These are phyloP conservation scores for Cephus cinctus DNA, from an alignment of 1,140 invertebrate species.

Conservation along the genomic window DNA sequence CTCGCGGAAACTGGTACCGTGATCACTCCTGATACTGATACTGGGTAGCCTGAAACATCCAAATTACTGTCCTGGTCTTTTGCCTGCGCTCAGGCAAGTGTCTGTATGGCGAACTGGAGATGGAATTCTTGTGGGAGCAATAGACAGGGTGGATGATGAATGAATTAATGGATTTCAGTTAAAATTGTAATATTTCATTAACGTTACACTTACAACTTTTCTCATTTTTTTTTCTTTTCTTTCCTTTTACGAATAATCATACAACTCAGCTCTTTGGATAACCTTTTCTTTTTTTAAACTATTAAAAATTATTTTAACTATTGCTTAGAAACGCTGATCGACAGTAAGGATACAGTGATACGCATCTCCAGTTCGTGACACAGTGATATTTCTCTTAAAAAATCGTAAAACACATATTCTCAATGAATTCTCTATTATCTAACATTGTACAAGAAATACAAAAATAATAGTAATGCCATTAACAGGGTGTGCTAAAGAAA, in stretches of 20 bases:
- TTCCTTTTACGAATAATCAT: not conserved
- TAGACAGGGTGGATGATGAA: not conserved
- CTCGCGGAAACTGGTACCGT: slow-evolving; percentile 91
- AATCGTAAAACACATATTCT: too few relatives aligned
- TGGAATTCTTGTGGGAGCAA: not conserved
- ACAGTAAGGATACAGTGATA: not conserved
- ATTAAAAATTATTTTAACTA: not conserved
- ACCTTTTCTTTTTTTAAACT: not conserved
- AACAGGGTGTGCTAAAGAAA: slow-evolving; percentile 22
- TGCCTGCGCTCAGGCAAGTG: not conserved
- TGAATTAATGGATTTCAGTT: not conserved
- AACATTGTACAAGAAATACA: slow-evolving; percentile 9
- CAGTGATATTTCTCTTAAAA: too few relatives aligned
- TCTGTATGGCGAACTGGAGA: slow-evolving; percentile 6
- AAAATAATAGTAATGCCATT: slow-evolving; percentile 7
- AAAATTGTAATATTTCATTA: not conserved
- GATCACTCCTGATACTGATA: slow-evolving; percentile 91
- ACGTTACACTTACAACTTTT: not conserved
- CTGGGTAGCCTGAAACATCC: slow-evolving; percentile 71
- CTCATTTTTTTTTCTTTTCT: not conserved
- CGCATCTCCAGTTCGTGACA: slow-evolving; percentile 1
- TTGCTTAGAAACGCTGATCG: not conserved
- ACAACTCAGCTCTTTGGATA: too few relatives aligned
- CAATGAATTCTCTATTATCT: not conserved
- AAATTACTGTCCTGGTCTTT: slow-evolving; percentile 2